phyloP scores from a whole-genome alignment of 1,140 invertebrate species.

The Spodoptera litura region DNA sequence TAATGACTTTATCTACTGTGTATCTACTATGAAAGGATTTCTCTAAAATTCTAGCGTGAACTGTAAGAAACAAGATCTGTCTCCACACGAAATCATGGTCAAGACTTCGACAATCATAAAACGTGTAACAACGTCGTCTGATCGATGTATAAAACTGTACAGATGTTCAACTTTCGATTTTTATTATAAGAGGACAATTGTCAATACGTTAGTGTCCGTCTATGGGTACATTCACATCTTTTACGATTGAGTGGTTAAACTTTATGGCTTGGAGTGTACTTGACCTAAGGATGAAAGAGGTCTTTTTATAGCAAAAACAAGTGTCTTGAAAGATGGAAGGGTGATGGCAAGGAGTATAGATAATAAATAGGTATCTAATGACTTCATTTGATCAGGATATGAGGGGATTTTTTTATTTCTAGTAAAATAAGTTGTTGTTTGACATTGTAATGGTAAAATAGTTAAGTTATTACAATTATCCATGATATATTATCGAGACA shows the following conservation, averaged over 20 bases:
- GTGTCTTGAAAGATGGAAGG: background rate
- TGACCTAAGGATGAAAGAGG: background rate
- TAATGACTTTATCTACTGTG: no score
- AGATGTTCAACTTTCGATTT: constrained; percentile 33
- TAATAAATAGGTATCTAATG: background rate
- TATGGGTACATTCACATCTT: background rate
- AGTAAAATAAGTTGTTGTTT: background rate
- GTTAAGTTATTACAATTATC: no score
- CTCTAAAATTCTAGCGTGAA: no score
- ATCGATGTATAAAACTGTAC: background rate
- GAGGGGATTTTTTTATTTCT: background rate
- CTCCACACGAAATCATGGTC: no score
- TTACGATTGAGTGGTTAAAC: constrained; percentile 24
- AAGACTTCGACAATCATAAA: no score
- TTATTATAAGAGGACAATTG: constrained; percentile 23
- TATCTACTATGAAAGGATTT: no score
- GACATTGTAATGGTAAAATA: background rate
- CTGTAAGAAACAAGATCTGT: no score
- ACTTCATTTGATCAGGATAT: background rate
- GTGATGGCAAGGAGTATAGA: background rate
- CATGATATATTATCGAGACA: no score
- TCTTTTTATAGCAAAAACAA: background rate
- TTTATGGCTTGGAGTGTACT: constrained; percentile 13
- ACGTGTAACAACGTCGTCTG: no score
- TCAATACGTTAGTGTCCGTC: background rate